Evolutionary conservation across 2,113 vertebrate genomes (phyloP).

Genomic region (Syngnathus floridae): DNA sequence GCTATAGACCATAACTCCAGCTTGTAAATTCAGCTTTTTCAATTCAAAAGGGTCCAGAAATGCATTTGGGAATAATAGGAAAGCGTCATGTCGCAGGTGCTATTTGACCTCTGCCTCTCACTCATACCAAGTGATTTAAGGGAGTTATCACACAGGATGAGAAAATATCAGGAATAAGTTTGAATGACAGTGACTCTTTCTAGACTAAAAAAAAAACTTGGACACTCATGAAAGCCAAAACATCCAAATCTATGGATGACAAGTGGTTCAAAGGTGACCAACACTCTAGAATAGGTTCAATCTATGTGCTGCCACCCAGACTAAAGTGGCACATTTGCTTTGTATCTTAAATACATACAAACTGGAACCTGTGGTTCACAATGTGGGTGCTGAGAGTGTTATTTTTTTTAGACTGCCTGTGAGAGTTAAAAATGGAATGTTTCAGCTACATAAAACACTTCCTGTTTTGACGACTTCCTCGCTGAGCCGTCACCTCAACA

Average conservation of each 20-base stretch:
- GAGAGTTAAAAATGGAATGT: conserved; percentile 71
- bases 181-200: too few relatives aligned
- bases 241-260: too few relatives aligned
- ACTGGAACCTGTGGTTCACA: conserved; percentile 20
- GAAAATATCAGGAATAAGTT: too few relatives aligned
- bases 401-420: conserved; percentile 57
- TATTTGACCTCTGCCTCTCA: background rate
- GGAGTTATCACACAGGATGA: too few relatives aligned
- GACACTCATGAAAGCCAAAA: too few relatives aligned
- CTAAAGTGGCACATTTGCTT: background rate
- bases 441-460: conserved; percentile 68
- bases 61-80: background rate
- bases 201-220: too few relatives aligned
- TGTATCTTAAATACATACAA: background rate
- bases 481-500: conserved; percentile 30
- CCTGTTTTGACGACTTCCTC: conserved; percentile 65
- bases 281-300: conserved; percentile 14
- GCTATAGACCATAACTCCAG: background rate
- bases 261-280: conserved; percentile 4
- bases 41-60: background rate
- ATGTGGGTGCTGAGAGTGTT: conserved; percentile 33
- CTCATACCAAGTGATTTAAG: background rate
- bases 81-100: background rate
- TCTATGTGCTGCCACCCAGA: conserved; percentile 19
- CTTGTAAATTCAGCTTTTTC: background rate